Base-by-base conservation (phyloP, 2,113 vertebrate species). In the Halichoeres trimaculatus region DNA sequence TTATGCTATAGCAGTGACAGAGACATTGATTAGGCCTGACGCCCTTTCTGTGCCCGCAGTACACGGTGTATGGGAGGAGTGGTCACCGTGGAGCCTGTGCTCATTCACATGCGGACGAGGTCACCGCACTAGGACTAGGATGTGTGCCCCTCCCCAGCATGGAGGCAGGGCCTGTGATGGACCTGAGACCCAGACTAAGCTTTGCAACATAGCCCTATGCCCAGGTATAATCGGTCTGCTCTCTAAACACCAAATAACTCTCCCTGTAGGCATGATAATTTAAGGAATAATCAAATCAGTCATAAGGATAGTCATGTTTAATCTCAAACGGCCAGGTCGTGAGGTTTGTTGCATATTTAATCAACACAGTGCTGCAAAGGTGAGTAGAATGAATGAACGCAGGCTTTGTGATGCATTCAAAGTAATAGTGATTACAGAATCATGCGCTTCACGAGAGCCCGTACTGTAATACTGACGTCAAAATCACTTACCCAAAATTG, bases 61-160 rank as follows among this genome's bases (percentile, higher is more conserved):
- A 91, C 97, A 99, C 88, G 98, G 98, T 92, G 95, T 98, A 78
- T 99, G 98, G 98, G 98, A 99, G 89, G 98, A 99, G 85, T 99
- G 98, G 98, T 99, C 97, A 86, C 98, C 98, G 8, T 99, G 98
- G 98, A 99, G 98, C 92, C 94, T 99, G 90, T 99, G 98, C 92
- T 99, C 98, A 59, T 99, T 98, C 93, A 99, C 98, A 54, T 99
- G 98, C 93, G 98, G 98, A 89, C 94, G 97, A 92, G 98, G 98
- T 92, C 98, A 99, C 94, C 97, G 98, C 92, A 99, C 97, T 78
- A 95, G 98, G 87, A 98, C 96, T 76, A 95, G 98, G 91, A 95
- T 95, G 43, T 99, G 98, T 89, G 96, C 95, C 70, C 97, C 97
- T 80, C 98, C 98, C 72, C 96, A 97, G 86, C 97, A 99, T 43